Percentiles rank a stretch among this genome's conserved stretches.
These are phyloP conservation scores for Punctoribates punctum DNA, from an alignment of 2,888 invertebrate species.

Conservation along the genomic window DNA sequence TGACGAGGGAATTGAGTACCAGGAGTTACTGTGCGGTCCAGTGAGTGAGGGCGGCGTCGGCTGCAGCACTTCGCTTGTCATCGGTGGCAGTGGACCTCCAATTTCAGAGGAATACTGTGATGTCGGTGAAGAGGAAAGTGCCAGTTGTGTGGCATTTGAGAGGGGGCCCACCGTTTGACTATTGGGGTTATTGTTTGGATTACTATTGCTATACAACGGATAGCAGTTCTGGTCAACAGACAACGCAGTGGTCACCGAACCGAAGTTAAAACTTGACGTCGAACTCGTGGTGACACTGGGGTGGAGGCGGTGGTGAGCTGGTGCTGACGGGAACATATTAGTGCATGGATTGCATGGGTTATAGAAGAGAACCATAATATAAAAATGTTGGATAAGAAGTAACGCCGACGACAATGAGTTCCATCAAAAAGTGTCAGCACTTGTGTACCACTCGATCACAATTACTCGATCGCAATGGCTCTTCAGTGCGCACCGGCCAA, in stretches of 20 bases:
- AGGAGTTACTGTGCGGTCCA: constrained; percentile 8
- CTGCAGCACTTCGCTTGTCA: constrained; percentile 14
- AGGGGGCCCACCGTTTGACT: neutral
- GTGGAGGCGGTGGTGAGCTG: constrained; percentile 1
- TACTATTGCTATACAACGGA: constrained; percentile 25
- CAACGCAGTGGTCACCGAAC: neutral
- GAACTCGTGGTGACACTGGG: constrained; percentile 16
- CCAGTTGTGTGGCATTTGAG: neutral
- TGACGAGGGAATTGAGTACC: constrained; percentile 19
- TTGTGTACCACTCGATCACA: constrained; percentile 1
- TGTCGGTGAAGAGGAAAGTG: constrained; percentile 7
- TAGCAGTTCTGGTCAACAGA: constrained; percentile 30
- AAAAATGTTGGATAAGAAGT: constrained; percentile 10
- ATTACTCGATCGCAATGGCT: constrained; percentile 11
- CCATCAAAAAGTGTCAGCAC: constrained; percentile 25
- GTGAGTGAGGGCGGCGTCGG: constrained; percentile 8
- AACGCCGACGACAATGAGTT: constrained; percentile 10
- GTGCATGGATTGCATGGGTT: constrained; percentile 23
- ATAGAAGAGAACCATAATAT: constrained; percentile 31
- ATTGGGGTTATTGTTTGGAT: neutral
- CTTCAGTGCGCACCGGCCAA: neutral
- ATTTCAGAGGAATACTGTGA: constrained; percentile 22
- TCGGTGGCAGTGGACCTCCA: constrained; percentile 10
- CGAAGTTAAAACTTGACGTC: constrained; percentile 14
- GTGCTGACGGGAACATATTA: constrained; percentile 31